Conservation (phyloP, 2,888 invertebrate species). For the Platycnemis pennipes region DNA sequence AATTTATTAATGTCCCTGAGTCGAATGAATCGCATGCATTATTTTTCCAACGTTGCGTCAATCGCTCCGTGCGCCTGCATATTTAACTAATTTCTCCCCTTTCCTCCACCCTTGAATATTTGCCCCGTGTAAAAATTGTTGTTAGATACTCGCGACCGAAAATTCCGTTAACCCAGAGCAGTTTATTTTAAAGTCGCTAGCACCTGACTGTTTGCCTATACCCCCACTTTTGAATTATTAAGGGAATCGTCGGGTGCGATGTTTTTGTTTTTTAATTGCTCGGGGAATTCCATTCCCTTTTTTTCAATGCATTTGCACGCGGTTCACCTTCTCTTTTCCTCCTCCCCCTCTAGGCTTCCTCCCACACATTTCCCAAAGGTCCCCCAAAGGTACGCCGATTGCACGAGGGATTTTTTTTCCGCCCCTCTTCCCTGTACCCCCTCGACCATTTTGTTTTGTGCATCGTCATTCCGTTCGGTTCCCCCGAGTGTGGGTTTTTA, state of each 20-base stretch:
- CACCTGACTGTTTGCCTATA: background rate
- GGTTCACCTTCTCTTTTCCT: background rate
- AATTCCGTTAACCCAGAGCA: background rate
- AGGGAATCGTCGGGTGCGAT: background rate
- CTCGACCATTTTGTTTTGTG: background rate
- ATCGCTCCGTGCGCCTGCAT: conserved; percentile 1
- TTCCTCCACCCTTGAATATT: conserved; percentile 1
- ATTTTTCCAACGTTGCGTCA: background rate
- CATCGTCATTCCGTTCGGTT: background rate
- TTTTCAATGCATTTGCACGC: conserved; percentile 10
- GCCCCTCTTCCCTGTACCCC: background rate
- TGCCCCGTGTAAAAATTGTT: background rate
- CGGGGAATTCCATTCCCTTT: background rate
- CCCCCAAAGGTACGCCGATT: background rate
- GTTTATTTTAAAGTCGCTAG: conserved; percentile 9
- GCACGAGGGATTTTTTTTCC: background rate
- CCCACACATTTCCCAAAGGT: background rate
- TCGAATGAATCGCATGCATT: background rate
- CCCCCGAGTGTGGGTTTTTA: background rate
- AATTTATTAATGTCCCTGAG: background rate
- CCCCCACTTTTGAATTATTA: conserved; percentile 11
- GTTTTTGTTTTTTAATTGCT: conserved; percentile 11
- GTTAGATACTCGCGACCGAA: background rate
- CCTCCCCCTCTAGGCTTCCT: background rate
- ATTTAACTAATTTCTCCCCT: background rate